phyloP scores from a whole-genome alignment of 2,888 invertebrate species.

The Ichneumon xanthorius region DNA sequence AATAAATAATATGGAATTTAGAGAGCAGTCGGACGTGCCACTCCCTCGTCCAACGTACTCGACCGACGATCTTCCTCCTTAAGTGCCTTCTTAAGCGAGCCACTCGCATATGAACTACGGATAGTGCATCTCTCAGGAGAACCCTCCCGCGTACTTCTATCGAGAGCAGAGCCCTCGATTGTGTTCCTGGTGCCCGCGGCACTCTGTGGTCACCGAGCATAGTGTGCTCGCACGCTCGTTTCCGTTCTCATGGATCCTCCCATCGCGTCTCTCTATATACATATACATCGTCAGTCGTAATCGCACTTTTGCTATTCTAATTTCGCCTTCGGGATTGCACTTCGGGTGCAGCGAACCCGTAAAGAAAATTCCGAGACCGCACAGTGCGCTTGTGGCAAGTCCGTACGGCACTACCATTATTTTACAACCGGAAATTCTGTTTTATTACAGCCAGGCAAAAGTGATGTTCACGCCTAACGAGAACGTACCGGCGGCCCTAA shows the following conservation, averaged over 20 bases:
- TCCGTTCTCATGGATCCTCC: conserved; percentile 77
- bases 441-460: conserved; percentile 2
- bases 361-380: conserved; percentile 52
- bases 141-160: conserved; percentile 49
- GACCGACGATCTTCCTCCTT: background rate
- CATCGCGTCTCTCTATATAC: conserved; percentile 26
- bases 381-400: conserved; percentile 13
- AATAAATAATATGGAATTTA: background rate
- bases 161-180: conserved; percentile 60
- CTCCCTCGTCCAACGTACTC: background rate
- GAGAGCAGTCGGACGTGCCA: background rate
- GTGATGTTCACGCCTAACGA: conserved; percentile 13
- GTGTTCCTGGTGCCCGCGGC: conserved; percentile 56
- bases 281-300: conserved; percentile 39
- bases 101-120: background rate
- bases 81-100: background rate
- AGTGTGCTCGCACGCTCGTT: conserved; percentile 72
- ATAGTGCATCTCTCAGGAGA: conserved; percentile 17
- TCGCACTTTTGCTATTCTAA: conserved; percentile 64
- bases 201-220: conserved; percentile 52
- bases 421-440: background rate
- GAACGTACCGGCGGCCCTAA: conserved; percentile 4
- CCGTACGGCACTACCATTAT: conserved; percentile 13
- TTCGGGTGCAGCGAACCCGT: conserved; percentile 63
- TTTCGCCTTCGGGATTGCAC: conserved; percentile 58